Evolutionary conservation across 2,888 invertebrate species (phyloP).

Genomic region (Hemicrepidius hirtus): DNA sequence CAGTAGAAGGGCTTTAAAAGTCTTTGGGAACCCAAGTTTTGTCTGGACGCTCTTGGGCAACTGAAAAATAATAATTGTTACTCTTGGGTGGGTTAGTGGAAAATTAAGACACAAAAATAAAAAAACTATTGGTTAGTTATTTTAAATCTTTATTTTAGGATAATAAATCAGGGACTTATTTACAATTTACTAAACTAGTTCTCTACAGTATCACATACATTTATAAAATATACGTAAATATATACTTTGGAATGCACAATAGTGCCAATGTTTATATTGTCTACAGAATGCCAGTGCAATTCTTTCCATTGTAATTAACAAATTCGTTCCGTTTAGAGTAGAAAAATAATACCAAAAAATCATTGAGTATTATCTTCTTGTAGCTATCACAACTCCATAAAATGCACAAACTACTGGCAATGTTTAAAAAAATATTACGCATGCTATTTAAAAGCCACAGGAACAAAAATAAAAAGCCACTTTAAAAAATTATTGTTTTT

Average conservation of each 20-base stretch:
- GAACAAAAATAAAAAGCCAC: neutral
- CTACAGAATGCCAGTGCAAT: constrained; percentile 67
- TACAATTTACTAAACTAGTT: constrained; percentile 63
- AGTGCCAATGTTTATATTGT: constrained; percentile 68
- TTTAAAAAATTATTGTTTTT: constrained; percentile 49
- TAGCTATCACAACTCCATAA: constrained; percentile 40
- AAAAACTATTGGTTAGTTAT: constrained; percentile 3
- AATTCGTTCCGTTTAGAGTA: constrained; percentile 57
- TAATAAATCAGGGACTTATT: constrained; percentile 57
- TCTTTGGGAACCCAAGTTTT: too few relatives aligned
- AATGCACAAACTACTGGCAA: constrained; percentile 44
- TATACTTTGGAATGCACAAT: constrained; percentile 69
- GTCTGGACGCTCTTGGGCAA: too few relatives aligned
- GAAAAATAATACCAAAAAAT: constrained; percentile 63
- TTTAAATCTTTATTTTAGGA: constrained; percentile 36
- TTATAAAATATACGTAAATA: constrained; percentile 70
- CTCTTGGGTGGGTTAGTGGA: too few relatives aligned
- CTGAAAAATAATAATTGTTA: too few relatives aligned
- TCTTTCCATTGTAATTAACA: constrained; percentile 46
- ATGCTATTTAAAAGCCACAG: constrained; percentile 11
- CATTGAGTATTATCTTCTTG: constrained; percentile 49
- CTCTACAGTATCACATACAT: constrained; percentile 70
- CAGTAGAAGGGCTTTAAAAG: too few relatives aligned
- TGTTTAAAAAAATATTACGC: constrained; percentile 36
- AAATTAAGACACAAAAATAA: neutral